These are phyloP conservation scores for Podarcis lilfordi DNA, from an alignment of 2,797 vertebrate species.

Conservation along the genomic window DNA sequence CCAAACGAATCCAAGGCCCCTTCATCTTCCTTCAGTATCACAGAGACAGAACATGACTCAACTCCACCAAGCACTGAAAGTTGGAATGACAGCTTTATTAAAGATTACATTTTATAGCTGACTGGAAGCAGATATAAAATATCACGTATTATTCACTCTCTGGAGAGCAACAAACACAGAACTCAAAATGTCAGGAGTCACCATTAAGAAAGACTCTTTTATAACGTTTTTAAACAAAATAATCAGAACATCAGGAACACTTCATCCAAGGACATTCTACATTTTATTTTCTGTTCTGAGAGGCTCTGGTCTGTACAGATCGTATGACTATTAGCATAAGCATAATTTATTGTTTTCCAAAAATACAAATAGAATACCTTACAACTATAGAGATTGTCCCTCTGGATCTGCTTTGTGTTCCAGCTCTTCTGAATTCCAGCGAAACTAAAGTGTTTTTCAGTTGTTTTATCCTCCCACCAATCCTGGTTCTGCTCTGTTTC, in stretches of 20 bases:
- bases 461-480: neutral
- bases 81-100: conserved; percentile 25
- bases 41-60: conserved; percentile 5
- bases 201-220: neutral
- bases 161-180: conserved; percentile 8
- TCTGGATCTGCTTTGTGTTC: neutral
- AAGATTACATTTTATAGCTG: conserved; percentile 25
- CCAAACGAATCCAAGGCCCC: neutral
- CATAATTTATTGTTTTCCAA: too few relatives aligned
- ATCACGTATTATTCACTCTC: conserved; percentile 2
- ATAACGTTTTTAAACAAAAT: neutral
- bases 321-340: too few relatives aligned
- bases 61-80: neutral
- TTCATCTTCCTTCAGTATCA: neutral
- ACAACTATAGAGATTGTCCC: neutral
- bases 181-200: neutral
- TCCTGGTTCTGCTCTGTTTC: too few relatives aligned
- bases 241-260: neutral
- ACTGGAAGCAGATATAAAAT: conserved; percentile 19
- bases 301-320: neutral
- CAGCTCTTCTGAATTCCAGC: neutral
- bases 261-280: neutral
- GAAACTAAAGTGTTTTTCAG: neutral
- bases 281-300: neutral
- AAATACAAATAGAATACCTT: too few relatives aligned